Conservation (phyloP, 2,797 vertebrate genomes). For the Gymnoscopelus microlampas region DNA sequence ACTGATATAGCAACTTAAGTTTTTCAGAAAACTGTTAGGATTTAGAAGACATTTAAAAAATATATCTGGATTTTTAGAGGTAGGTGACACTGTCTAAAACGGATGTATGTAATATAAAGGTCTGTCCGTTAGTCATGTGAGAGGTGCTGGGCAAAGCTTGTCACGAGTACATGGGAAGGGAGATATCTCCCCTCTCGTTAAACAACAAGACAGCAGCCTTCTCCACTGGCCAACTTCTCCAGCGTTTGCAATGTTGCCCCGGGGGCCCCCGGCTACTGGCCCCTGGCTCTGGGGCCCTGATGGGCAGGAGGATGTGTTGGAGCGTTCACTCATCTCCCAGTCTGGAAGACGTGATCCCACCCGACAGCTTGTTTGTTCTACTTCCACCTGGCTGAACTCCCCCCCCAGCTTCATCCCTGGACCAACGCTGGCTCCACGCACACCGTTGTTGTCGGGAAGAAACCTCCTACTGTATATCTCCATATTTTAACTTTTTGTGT, state of each 20-base stretch:
- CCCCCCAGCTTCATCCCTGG: conserved; percentile 61
- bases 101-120: no score
- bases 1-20: no score
- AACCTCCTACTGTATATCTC: no score
- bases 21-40: no score
- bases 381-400: conserved; percentile 79
- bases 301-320: conserved; percentile 73
- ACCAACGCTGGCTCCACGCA: conserved; percentile 41
- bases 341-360: conserved; percentile 77
- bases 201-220: conserved; percentile 54
- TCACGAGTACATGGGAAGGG: conserved; percentile 18
- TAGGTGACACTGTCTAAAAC: no score
- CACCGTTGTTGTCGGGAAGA: no score
- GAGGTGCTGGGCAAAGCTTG: no score
- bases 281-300: conserved; percentile 62
- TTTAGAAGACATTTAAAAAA: no score
- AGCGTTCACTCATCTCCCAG: conserved; percentile 69
- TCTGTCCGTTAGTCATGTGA: no score
- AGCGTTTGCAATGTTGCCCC: conserved; percentile 55
- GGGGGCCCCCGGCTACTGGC: conserved; percentile 55
- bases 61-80: no score
- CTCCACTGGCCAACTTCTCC: conserved; percentile 45
- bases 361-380: conserved; percentile 83
- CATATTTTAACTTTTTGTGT: no score
- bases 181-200: conserved; percentile 47